Evolutionary conservation across 2,797 vertebrate genomes (phyloP).

Genomic region (Triplophysa yarkandensis): DNA sequence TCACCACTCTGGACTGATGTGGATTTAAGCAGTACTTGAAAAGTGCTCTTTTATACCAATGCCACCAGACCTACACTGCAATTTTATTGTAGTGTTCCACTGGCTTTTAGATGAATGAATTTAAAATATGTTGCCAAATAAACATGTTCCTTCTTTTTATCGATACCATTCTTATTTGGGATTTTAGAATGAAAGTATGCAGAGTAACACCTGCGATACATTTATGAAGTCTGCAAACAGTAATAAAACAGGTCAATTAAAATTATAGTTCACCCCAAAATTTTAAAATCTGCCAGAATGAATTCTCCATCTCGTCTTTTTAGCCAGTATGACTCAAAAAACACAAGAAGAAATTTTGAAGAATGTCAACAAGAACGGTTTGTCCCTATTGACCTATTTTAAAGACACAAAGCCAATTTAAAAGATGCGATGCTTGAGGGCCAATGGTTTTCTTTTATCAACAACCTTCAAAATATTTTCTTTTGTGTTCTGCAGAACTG

Average conservation of each 20-base stretch:
- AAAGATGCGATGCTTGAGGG: too few species aligned
- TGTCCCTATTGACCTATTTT: too few species aligned
- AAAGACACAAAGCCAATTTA: too few species aligned
- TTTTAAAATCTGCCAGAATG: too few species aligned
- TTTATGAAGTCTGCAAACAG: background rate
- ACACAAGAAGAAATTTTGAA: too few species aligned
- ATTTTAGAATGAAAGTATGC: background rate
- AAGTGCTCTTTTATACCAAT: slow-evolving; percentile 59
- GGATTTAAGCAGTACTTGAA: slow-evolving; percentile 60
- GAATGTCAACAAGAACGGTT: too few species aligned
- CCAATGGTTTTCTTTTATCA: too few species aligned
- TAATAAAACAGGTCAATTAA: background rate
- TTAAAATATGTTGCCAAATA: slow-evolving; percentile 70
- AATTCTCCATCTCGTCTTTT: too few species aligned
- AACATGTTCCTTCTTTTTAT: slow-evolving; percentile 67
- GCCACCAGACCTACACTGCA: slow-evolving; percentile 42
- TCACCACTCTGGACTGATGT: slow-evolving; percentile 49
- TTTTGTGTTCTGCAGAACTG: too few species aligned
- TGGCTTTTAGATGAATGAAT: slow-evolving; percentile 52
- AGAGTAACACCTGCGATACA: background rate
- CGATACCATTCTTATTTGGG: slow-evolving; percentile 4
- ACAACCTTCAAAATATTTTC: too few species aligned
- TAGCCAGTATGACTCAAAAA: too few species aligned
- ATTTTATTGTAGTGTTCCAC: slow-evolving; percentile 53
- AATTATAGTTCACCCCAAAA: too few species aligned